Base-by-base conservation (phyloP, 2,797 vertebrate species). In the Esox masquinongy region DNA sequence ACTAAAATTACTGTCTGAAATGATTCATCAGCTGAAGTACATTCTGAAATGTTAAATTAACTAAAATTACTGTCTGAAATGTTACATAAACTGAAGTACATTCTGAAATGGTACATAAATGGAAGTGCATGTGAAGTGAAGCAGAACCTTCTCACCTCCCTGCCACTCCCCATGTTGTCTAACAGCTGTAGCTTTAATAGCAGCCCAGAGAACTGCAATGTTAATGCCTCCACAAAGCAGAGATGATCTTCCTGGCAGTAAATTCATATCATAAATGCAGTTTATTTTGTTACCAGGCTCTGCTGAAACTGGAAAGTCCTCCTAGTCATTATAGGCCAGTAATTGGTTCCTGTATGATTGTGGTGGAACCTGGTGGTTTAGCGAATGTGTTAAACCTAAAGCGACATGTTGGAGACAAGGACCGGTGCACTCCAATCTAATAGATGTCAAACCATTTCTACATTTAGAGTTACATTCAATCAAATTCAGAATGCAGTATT, bases 141-240 rank as follows among this genome's bases (percentile, higher is more conserved):
- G 88, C 89, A 87, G 79, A 63, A 79, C 80, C 78, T 86, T 79
- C 63, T 88, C 86, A 88, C 84, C 85, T 87, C 77, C 67, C 77
- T 47, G 79, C 82, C 87, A 81, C 80, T 80, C 85, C 24, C 22
- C 56, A 22, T 24, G 9, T 61, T 61, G 78, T 71, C 77, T 79
- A 88, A 84, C 87, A 84, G 81, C 74, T 70, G 73, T 59, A 76
- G 80, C 56, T 80, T 86, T 76, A 36, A 50, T 53, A 24, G 34
- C 26, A 71, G 36, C 74, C 69, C 72, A 74, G 66, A 78, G 74
- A 75, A 49, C 70, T 87, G 81, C 75, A 86, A 86, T 90, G 85
- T 88, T 86, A 87, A 89, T 88, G 72, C 17, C 74, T 31, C 76
- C 36, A 68, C 79, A 84, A 83, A 84, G 70, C 67, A 59, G 68